Percentiles rank a stretch among this genome's conserved stretches.
phyloP scores from a whole-genome alignment of 1,140 invertebrate species.

The Marisa cornuarietis region DNA sequence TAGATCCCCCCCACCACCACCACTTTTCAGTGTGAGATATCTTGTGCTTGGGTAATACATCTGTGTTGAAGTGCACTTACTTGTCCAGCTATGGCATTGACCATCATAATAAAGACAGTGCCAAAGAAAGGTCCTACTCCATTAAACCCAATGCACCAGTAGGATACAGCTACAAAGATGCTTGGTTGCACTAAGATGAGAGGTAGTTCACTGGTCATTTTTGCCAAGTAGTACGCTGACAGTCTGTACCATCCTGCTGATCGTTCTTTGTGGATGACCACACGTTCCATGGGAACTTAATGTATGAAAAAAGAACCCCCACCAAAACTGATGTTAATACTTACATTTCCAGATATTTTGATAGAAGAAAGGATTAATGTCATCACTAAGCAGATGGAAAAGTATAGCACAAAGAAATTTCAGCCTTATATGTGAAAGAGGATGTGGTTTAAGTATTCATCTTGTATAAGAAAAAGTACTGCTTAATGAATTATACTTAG shows the following conservation, averaged over 20 bases:
- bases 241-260: conserved; percentile 83
- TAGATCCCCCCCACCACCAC: too few relatives aligned
- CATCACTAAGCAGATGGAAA: too few relatives aligned
- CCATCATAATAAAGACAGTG: conserved; percentile 78
- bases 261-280: conserved; percentile 86
- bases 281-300: conserved; percentile 82
- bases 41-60: neutral
- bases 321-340: too few relatives aligned
- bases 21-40: neutral
- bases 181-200: conserved; percentile 82
- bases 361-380: neutral
- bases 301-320: too few relatives aligned
- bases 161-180: conserved; percentile 73
- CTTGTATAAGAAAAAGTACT: too few relatives aligned
- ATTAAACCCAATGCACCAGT: conserved; percentile 77
- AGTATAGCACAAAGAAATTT: neutral
- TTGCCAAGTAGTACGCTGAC: conserved; percentile 86
- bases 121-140: conserved; percentile 74
- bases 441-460: neutral
- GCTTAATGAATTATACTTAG: too few relatives aligned
- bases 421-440: neutral
- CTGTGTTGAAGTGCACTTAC: conserved; percentile 59
- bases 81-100: conserved; percentile 82
- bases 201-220: conserved; percentile 86
- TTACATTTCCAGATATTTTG: neutral